Evolutionary conservation across 2,797 vertebrate species (phyloP).

Genomic region (Onychomys torridus): DNA sequence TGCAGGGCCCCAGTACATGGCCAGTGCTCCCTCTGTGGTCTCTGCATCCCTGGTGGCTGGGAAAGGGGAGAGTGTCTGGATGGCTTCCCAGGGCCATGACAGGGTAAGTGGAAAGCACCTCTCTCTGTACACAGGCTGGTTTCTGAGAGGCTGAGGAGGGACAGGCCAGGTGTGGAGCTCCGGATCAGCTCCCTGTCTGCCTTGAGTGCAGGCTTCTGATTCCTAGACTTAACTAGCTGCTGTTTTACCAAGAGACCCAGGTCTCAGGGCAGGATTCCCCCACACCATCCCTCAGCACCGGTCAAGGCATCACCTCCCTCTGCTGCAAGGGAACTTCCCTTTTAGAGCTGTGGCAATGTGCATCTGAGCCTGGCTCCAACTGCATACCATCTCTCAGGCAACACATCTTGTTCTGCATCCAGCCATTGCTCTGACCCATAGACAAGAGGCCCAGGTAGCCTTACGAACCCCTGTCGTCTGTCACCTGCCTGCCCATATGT

Average conservation of each 20-base stretch:
- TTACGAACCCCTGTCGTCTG: background rate
- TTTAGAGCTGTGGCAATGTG: background rate
- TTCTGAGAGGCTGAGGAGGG: background rate
- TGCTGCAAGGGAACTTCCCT: background rate
- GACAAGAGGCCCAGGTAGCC: background rate
- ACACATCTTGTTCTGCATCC: background rate
- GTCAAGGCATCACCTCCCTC: fast-evolving
- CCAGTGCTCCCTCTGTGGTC: background rate
- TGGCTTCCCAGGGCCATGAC: too few species aligned
- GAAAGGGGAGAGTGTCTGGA: background rate
- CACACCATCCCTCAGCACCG: background rate
- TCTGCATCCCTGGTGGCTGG: background rate
- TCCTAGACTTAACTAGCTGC: background rate
- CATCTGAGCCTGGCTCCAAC: background rate
- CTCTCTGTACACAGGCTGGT: background rate
- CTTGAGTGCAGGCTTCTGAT: background rate
- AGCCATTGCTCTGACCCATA: background rate
- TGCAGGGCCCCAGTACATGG: fast-evolving
- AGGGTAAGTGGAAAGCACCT: background rate
- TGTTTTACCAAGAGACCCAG: background rate
- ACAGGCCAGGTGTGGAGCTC: background rate
- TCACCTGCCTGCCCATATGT: background rate
- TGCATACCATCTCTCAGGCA: background rate
- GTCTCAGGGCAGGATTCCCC: background rate
- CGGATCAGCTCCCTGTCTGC: too few species aligned